phyloP scores from a whole-genome alignment of 2,113 vertebrate genomes.

The Elaphurus davidianus region DNA sequence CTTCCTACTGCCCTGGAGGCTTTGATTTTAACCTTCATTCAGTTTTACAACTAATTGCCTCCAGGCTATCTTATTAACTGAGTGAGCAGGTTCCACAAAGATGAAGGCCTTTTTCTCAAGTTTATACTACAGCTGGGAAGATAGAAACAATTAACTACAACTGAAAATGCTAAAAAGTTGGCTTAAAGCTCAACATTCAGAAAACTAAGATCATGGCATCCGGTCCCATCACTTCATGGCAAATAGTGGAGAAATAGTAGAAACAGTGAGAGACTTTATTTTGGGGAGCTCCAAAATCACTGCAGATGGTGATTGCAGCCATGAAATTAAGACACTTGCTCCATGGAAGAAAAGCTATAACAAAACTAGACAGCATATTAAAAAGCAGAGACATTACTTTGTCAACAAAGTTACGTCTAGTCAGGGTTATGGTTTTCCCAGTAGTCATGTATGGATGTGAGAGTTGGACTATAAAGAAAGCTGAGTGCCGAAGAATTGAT shows the following conservation, averaged over 20 bases:
- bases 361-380: background rate
- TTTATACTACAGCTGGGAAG: background rate
- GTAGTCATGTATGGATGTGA: background rate
- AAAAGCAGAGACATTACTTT: background rate
- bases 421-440: background rate
- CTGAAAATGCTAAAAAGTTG: background rate
- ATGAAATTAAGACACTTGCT: background rate
- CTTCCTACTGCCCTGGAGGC: background rate
- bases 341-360: background rate
- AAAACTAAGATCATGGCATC: background rate
- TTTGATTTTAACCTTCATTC: background rate
- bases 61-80: background rate
- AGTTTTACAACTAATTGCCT: background rate
- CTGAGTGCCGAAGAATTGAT: background rate
- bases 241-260: background rate
- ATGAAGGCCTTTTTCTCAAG: background rate
- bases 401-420: background rate
- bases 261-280: background rate
- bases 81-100: background rate
- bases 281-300: background rate
- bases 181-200: background rate
- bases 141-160: background rate
- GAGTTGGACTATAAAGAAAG: background rate
- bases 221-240: background rate
- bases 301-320: background rate